Base-by-base conservation (phyloP, 2,797 vertebrate species). In the Mionectes olivaceus region DNA sequence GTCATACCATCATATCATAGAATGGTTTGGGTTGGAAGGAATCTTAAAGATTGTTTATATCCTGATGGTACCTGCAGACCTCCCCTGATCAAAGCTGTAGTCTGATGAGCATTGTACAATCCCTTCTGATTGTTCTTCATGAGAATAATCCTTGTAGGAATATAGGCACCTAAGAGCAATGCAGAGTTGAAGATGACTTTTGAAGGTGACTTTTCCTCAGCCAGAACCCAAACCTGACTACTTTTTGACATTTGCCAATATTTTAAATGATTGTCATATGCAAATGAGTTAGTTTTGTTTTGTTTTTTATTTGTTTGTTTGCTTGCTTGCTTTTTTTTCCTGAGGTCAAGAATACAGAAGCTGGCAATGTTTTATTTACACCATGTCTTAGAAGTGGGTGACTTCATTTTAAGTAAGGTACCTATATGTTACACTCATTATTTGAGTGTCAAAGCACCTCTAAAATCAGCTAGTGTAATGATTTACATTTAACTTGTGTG, bases 91-190 rank as follows among this genome's bases (percentile, higher is more conserved):
- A 65, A 44, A 78, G 10, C 19, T 14, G 8, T 43, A 60, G 25
- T 17, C 16, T 83, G 5, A 15, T 47, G 61, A 65, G 4, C 7
- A 16, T 32, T 47, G 13, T 67, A 43, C 17, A 43, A 5, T 41
- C 33, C 2, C 1, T 46, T 79, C 10, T 74, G 53, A 43, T 67
- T 0, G 0, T 43, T 83, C 59, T 67, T 81, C 1, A 0, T 50
- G 19, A 64, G 46, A 27, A 11, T 6, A 44, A 30, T 30, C 37
- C 18, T 32, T 27, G 3, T 24, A 18, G 50, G 57, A 68, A 37
- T 75, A 65, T 3, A 7, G 32, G 13, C 37, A 24, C 3, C 25
- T 78, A 59, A 73, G 4, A 75, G 8, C 13, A 63, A n/a, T 7
- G 23, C 33, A 59, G 50, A 59, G 39, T 7, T 14, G 41, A 76